Percentiles rank a stretch among this genome's conserved stretches.
Conservation (phyloP, 2,113 vertebrate species). For the Sapajus apella region DNA sequence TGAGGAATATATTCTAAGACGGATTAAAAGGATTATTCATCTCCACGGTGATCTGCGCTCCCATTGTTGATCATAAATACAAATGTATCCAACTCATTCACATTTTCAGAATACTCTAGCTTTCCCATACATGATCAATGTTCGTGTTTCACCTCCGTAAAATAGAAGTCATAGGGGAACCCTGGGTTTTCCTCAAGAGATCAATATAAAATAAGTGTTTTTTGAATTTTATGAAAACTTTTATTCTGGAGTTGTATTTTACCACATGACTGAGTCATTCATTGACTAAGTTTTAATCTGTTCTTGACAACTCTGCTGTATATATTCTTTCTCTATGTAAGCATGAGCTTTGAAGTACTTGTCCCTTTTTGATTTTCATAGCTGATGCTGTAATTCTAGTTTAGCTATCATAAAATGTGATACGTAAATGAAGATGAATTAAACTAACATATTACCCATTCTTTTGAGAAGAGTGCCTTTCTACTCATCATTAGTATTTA, state of each 20-base stretch:
- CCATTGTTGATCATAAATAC: conserved; percentile 37
- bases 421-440: not conserved
- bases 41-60: conserved; percentile 59
- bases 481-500: not conserved
- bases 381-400: not conserved
- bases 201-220: not conserved
- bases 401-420: not conserved
- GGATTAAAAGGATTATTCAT: conserved; percentile 67
- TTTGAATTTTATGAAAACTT: not conserved
- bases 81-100: not conserved
- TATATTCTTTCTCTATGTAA: not conserved
- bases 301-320: not conserved
- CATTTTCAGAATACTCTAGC: conserved; percentile 27
- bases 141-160: not conserved
- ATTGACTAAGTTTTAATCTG: not conserved
- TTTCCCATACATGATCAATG: not conserved
- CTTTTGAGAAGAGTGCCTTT: not conserved
- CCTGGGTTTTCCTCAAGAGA: accelerated
- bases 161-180: not conserved
- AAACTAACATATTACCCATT: not conserved
- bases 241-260: not conserved
- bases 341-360: not conserved
- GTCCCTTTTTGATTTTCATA: not conserved
- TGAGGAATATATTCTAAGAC: conserved; percentile 65
- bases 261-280: not conserved